These are phyloP conservation scores for Porphyrio hochstetteri DNA, from an alignment of 2,113 vertebrate species.

Conservation along the genomic window DNA sequence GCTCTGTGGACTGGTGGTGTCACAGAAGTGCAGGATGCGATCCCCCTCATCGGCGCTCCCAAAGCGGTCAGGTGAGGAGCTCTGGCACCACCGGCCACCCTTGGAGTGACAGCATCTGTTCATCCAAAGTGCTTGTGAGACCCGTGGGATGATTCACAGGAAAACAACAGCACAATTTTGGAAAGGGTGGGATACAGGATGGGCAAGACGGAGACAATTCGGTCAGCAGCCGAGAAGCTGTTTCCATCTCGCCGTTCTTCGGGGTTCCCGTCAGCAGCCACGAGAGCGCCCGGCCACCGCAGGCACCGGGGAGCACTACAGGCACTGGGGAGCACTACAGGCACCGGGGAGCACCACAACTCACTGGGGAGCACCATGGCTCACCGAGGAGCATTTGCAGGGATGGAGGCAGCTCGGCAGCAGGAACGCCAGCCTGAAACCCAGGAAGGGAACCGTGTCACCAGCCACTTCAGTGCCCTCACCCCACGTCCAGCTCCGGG, in stretches of 20 bases:
- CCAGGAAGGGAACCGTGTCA: background rate
- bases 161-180: background rate
- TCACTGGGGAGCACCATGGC: no score
- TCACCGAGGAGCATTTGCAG: rapidly evolving
- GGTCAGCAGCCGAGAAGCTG: background rate
- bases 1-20: background rate
- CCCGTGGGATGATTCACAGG: background rate
- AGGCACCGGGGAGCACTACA: no score
- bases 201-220: background rate
- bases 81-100: background rate
- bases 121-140: background rate
- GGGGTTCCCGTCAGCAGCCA: background rate
- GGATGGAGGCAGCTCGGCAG: background rate
- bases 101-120: rapidly evolving
- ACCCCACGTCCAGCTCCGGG: rapidly evolving
- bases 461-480: background rate
- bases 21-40: rapidly evolving
- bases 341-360: no score
- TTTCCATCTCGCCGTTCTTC: background rate
- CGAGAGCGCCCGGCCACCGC: background rate
- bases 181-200: background rate
- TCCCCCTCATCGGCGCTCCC: rapidly evolving
- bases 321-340: no score
- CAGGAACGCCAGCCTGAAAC: background rate
- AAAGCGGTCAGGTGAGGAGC: background rate